Percentiles rank a stretch among this genome's conserved stretches.
These are phyloP conservation scores for Microcebus ravelobensis DNA, from an alignment of 2,113 vertebrate species.

Conservation along the genomic window DNA sequence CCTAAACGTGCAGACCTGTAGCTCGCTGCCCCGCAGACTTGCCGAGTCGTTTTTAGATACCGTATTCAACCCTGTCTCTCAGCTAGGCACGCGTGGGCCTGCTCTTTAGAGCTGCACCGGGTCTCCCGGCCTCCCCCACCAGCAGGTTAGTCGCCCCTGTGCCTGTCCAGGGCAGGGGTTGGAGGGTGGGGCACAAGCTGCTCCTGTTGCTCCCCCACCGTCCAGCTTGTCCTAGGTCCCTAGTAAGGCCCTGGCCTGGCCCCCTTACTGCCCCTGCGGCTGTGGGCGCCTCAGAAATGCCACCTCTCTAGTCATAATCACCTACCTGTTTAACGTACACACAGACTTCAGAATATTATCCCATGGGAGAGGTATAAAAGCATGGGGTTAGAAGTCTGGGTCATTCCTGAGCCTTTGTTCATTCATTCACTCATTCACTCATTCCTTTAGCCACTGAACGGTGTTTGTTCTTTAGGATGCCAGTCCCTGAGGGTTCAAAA, in stretches of 20 bases:
- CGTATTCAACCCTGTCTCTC: background rate
- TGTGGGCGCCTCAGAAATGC: background rate
- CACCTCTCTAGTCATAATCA: background rate
- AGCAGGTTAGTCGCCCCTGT: background rate
- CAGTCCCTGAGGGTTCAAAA: background rate
- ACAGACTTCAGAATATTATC: background rate
- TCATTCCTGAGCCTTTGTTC: background rate
- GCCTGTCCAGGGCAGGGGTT: background rate
- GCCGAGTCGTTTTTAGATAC: background rate
- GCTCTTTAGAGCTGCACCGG: background rate
- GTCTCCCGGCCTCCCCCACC: background rate
- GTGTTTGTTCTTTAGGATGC: background rate
- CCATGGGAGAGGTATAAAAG: background rate
- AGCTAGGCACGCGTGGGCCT: background rate
- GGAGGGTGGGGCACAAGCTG: background rate
- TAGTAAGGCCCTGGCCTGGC: background rate
- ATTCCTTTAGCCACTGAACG: background rate
- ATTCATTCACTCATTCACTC: background rate
- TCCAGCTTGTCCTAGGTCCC: no score
- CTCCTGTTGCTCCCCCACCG: accelerated
- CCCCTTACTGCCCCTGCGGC: background rate
- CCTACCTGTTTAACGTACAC: background rate
- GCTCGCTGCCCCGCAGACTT: background rate
- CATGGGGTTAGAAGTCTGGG: background rate
- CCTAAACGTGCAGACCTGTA: background rate